These are phyloP conservation scores for Nemoura dubitans DNA, from an alignment of 2,888 invertebrate species.

Conservation along the genomic window DNA sequence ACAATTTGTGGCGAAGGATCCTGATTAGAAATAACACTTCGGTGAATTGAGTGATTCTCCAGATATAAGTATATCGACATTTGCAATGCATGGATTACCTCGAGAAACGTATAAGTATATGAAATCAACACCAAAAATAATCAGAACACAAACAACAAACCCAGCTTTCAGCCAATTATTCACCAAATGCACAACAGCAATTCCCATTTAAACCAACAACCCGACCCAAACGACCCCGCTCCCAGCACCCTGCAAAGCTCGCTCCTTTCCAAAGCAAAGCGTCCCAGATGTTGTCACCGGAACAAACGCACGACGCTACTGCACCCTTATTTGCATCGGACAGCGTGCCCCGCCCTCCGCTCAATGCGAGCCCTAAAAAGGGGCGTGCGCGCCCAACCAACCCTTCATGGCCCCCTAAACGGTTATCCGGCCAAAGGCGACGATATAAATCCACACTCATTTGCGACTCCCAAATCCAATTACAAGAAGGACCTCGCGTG, in stretches of 20 bases:
- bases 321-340: not conserved
- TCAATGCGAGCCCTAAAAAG: not conserved
- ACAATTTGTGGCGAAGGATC: too few relatives aligned
- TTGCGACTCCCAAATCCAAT: not conserved
- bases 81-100: too few relatives aligned
- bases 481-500: not conserved
- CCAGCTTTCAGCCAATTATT: not conserved
- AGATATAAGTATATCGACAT: too few relatives aligned
- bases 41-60: too few relatives aligned
- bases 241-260: too few relatives aligned
- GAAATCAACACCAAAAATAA: too few relatives aligned
- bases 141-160: not conserved
- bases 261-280: not conserved
- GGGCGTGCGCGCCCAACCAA: not conserved
- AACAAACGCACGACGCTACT: not conserved
- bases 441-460: not conserved
- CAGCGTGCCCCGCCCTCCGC: not conserved
- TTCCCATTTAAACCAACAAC: not conserved
- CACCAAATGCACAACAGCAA: not conserved
- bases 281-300: not conserved
- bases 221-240: not conserved
- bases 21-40: too few relatives aligned
- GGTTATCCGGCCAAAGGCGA: not conserved
- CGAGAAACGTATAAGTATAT: too few relatives aligned
- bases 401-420: constrained; percentile 16